Base-by-base conservation (phyloP, 1,140 invertebrate species). In the Batillaria attramentaria region DNA sequence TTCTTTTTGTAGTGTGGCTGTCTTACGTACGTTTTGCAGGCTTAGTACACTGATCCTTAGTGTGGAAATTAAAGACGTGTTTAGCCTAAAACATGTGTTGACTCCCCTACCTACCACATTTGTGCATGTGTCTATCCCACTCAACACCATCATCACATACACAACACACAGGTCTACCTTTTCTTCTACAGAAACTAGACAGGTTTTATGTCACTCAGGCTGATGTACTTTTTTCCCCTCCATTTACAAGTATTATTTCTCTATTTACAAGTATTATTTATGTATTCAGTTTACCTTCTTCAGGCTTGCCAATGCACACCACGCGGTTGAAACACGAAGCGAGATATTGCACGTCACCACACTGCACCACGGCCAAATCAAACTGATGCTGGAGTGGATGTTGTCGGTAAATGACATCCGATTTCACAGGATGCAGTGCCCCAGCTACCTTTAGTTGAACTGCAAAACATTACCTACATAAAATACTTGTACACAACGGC, bases 391-490 rank as follows among this genome's bases (percentile, higher is more conserved):
- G 54, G 33, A 57, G 24, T 42, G 70, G 79, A 78, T 68, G 78
- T 42, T 72, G 77, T 69, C 42, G 72, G 65, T 46, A 70, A 50
- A 66, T 37, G 31, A 50, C 77, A 24, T 54, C 42, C 57, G 35
- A 69, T 68, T 35, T 54, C 79, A 69, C 35, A 82, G 79, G 69
- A 84, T 60, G 33, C 83, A n/a, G 83, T 69, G 81, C 83, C 74
- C 81, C 83, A 62, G 75, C 16, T 73, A 81, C 70, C 72, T 78
- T 72, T 77, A 42, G 39, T 42, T 43, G 33, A 46, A 75, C 70
- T 62, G 62, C 39, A 66, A 42, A 66, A 69, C 50, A 39, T 62
- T 72, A 72, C 57, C 60, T 66, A 35, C 57, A 65, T 81, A 62
- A 43, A 78, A 54, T 18, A 87, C n/a, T n/a, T n/a, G n/a, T n/a